These are phyloP conservation scores for Coreoperca whiteheadi DNA, from an alignment of 2,113 vertebrate species.

Conservation along the genomic window DNA sequence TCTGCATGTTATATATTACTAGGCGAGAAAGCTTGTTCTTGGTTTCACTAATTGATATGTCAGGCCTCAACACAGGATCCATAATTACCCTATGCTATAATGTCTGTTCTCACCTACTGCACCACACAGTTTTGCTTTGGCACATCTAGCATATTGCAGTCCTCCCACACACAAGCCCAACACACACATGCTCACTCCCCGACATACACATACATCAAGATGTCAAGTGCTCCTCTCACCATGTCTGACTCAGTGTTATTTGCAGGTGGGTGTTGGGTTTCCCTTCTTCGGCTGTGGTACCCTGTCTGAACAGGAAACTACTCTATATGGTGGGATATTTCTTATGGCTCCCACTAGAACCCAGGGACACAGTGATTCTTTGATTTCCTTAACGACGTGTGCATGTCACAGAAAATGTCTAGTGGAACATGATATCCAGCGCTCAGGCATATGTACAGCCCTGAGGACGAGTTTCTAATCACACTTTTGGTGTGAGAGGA, in stretches of 20 bases:
- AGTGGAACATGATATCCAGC: slow-evolving; percentile 46
- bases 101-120: slow-evolving; percentile 49
- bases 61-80: slow-evolving; percentile 14
- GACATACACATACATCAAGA: slow-evolving; percentile 44
- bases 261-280: slow-evolving; percentile 75
- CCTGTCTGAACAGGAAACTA: slow-evolving; percentile 72
- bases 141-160: slow-evolving; percentile 62
- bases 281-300: slow-evolving; percentile 59
- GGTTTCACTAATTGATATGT: slow-evolving; percentile 10
- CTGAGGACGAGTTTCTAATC: slow-evolving; percentile 54
- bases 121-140: slow-evolving; percentile 41
- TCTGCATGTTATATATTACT: background rate
- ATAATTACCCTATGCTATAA: slow-evolving; percentile 34
- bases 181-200: slow-evolving; percentile 19
- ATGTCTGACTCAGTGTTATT: slow-evolving; percentile 68
- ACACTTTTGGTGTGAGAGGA: slow-evolving; percentile 42
- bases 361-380: slow-evolving; percentile 50
- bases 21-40: background rate
- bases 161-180: slow-evolving; percentile 59
- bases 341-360: slow-evolving; percentile 42
- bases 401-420: slow-evolving; percentile 56
- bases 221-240: slow-evolving; percentile 58
- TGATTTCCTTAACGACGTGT: slow-evolving; percentile 55
- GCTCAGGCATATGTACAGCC: slow-evolving; percentile 34
- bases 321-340: slow-evolving; percentile 52